phyloP scores from a whole-genome alignment of 2,888 invertebrate species.

The Pristionchus japonicus region DNA sequence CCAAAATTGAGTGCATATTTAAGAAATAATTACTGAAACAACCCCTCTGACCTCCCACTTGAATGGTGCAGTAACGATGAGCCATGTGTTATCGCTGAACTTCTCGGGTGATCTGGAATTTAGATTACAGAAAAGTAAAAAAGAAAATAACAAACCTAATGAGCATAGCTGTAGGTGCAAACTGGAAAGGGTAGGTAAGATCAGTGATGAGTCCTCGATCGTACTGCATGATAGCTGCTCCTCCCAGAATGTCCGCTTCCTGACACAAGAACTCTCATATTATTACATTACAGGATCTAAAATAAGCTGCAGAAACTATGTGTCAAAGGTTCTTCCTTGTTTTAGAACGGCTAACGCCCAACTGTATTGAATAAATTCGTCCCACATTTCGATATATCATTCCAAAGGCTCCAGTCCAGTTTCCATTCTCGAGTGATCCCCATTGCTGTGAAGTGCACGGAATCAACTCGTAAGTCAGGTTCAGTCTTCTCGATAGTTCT shows the following conservation, averaged over 20 bases:
- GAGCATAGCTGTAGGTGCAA: slow-evolving; percentile 61
- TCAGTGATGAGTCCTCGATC: slow-evolving; percentile 62
- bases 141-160: neutral
- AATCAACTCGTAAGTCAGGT: slow-evolving; percentile 65
- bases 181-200: slow-evolving; percentile 74
- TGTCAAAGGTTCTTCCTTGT: too few relatives aligned
- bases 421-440: slow-evolving; percentile 62
- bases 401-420: slow-evolving; percentile 70
- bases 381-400: slow-evolving; percentile 58
- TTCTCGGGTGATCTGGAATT: slow-evolving; percentile 60
- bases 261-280: neutral
- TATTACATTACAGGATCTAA: too few relatives aligned
- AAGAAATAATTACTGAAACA: too few relatives aligned
- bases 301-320: neutral
- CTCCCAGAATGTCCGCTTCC: slow-evolving; percentile 70
- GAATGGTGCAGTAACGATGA: slow-evolving; percentile 69
- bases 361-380: too few relatives aligned
- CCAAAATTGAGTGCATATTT: too few relatives aligned
- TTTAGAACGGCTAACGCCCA: too few relatives aligned
- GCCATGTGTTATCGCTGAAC: slow-evolving; percentile 62
- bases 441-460: slow-evolving; percentile 47
- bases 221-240: slow-evolving; percentile 71
- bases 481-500: slow-evolving; percentile 62
- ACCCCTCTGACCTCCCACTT: slow-evolving; percentile 73
- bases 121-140: neutral